Evolutionary conservation across 2,113 vertebrate genomes (phyloP).

Genomic region (Ptilonorhynchus violaceus): DNA sequence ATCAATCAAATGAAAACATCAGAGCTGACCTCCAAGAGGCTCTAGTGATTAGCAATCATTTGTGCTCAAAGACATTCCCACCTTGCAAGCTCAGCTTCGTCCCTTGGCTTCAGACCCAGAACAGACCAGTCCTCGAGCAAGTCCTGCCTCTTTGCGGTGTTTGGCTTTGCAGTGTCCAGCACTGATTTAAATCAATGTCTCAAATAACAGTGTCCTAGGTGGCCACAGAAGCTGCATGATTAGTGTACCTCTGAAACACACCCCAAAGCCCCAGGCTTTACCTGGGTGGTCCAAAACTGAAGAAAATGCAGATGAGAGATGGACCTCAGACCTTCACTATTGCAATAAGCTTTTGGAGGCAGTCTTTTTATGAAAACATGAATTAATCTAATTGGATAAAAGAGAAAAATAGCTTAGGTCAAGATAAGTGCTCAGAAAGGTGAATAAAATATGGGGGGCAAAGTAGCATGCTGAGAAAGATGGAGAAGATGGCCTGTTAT

Average conservation of each 20-base stretch:
- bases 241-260: not conserved
- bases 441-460: not conserved
- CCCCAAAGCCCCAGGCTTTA: not conserved
- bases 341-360: not conserved
- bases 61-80: not conserved
- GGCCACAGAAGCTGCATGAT: not conserved
- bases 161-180: not conserved
- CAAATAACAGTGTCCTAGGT: not conserved
- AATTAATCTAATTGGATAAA: not conserved
- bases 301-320: not conserved
- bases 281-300: not conserved
- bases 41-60: not conserved
- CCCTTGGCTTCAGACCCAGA: not conserved
- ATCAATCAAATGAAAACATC: not conserved
- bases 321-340: not conserved
- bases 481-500: not conserved
- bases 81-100: slow-evolving; percentile 1
- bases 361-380: not conserved
- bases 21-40: not conserved
- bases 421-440: not conserved
- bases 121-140: not conserved
- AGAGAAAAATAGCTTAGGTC: not conserved
- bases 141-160: not conserved
- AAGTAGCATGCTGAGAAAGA: not conserved
- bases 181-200: not conserved